phyloP scores from a whole-genome alignment of 1,140 invertebrate species.

The Palaemon carinicauda region DNA sequence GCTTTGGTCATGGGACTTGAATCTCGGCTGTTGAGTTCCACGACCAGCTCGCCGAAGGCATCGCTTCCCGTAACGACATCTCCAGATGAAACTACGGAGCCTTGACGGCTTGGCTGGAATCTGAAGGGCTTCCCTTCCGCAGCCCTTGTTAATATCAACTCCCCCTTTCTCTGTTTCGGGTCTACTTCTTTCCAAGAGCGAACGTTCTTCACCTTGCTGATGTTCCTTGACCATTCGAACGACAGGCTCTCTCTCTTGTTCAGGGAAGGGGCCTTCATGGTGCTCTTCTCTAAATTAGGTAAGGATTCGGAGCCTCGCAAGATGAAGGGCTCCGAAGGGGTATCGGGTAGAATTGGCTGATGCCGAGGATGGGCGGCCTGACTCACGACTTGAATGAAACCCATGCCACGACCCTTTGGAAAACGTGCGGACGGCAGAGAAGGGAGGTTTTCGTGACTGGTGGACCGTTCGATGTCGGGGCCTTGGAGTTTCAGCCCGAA shows the following conservation, averaged over 20 bases:
- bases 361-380: neutral
- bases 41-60: neutral
- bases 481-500: too few relatives aligned
- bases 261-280: neutral
- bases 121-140: neutral
- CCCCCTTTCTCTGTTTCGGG: neutral
- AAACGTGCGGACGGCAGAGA: neutral
- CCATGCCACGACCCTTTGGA: neutral
- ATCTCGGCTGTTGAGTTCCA: constrained; percentile 13
- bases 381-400: constrained; percentile 6
- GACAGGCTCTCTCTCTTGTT: neutral
- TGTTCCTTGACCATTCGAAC: constrained; percentile 31
- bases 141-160: neutral
- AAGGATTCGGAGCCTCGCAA: neutral
- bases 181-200: neutral
- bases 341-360: neutral
- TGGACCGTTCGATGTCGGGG: too few relatives aligned
- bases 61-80: constrained; percentile 1
- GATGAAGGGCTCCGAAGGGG: neutral
- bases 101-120: neutral
- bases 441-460: neutral
- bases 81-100: too few relatives aligned
- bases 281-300: neutral
- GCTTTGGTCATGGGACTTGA: neutral
- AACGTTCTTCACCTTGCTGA: neutral